A percentile compares a stretch with the other conserved stretches of the same genome.
phyloP scores from a whole-genome alignment of 2,113 vertebrate species.

The Colaptes auratus region DNA sequence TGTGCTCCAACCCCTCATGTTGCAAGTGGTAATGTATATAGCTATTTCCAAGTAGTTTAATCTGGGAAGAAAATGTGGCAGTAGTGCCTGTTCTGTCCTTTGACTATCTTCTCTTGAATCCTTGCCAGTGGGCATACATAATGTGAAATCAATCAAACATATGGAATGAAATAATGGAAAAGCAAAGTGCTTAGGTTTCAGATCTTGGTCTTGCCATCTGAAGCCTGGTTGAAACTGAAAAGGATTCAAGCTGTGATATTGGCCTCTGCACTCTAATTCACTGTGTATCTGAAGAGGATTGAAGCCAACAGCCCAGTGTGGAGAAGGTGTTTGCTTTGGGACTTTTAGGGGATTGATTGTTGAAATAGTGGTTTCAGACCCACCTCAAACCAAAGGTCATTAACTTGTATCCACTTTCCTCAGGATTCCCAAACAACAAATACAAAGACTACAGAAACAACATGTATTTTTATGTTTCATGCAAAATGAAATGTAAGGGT shows the following conservation, averaged over 20 bases:
- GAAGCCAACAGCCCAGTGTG: background rate
- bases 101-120: background rate
- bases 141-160: background rate
- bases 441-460: background rate
- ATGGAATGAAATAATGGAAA: background rate
- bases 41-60: background rate
- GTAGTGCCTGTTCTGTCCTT: background rate
- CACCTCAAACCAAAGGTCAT: background rate
- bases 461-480: background rate
- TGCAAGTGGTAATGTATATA: background rate
- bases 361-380: background rate
- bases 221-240: background rate
- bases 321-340: background rate
- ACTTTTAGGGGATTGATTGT: background rate
- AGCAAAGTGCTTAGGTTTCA: background rate
- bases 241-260: background rate
- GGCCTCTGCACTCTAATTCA: background rate
- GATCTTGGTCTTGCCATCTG: background rate
- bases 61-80: background rate
- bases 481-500: background rate
- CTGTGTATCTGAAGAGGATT: background rate
- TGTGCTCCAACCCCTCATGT: background rate
- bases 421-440: background rate
- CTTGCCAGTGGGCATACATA: background rate
- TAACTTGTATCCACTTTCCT: background rate